These are phyloP conservation scores for Paradisaea rubra DNA, from an alignment of 2,113 vertebrate genomes.

Conservation along the genomic window DNA sequence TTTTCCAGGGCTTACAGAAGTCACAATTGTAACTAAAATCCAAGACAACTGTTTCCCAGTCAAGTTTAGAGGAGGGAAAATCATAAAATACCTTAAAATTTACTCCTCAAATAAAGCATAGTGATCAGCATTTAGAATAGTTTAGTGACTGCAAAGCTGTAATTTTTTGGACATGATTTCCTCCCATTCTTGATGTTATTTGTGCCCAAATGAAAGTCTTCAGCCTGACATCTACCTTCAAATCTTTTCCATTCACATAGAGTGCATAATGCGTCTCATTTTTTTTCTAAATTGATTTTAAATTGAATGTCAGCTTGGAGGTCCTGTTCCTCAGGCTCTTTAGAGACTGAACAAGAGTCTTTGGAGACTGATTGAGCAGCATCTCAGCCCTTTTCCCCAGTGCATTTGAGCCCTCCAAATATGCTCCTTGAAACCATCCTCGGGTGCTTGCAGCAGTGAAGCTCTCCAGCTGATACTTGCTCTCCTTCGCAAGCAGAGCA, in stretches of 20 bases:
- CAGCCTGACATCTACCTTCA: background rate
- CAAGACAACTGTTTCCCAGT: background rate
- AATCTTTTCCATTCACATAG: background rate
- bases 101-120: background rate
- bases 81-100: background rate
- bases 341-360: background rate
- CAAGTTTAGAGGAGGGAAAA: background rate
- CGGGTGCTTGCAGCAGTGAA: background rate
- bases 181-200: background rate
- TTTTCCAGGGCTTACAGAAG: background rate
- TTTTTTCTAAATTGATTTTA: background rate
- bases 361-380: background rate
- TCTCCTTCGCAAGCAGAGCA: background rate
- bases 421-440: fast-evolving
- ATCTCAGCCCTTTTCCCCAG: background rate
- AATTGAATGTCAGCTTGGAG: background rate
- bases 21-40: background rate
- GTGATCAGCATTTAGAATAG: background rate
- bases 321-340: background rate
- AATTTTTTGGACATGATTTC: background rate
- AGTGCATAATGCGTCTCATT: background rate
- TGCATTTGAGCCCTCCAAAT: background rate
- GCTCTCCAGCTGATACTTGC: background rate
- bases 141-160: background rate
- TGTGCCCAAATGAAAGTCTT: background rate